Percentiles rank a stretch among this genome's conserved stretches.
Evolutionary conservation across 2,113 vertebrate species (phyloP).

Genomic region (Eurypyga helias): DNA sequence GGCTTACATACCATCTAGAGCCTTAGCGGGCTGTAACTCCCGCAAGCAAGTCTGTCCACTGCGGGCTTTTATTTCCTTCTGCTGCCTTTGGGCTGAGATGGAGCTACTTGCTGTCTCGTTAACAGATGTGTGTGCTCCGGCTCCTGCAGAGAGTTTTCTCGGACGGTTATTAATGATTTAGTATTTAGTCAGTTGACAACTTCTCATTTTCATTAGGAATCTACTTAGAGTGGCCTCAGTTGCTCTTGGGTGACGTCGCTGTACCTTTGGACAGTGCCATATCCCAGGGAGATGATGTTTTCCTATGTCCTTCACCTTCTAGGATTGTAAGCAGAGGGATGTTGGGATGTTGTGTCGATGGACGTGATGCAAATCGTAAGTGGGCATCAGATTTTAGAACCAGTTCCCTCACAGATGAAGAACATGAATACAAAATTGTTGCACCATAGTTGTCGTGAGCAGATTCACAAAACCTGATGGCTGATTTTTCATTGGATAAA

Average conservation of each 20-base stretch:
- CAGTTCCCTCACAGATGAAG: not conserved
- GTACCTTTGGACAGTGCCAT: not conserved
- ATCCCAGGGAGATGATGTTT: not conserved
- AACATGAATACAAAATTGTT: not conserved
- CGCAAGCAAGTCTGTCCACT: not conserved
- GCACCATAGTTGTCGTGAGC: not conserved
- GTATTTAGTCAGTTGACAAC: not conserved
- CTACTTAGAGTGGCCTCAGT: not conserved
- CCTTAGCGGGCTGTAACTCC: not conserved
- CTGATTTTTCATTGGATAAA: not conserved
- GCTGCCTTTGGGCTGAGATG: not conserved
- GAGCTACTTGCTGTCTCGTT: not conserved
- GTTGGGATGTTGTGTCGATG: not conserved
- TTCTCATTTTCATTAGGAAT: not conserved
- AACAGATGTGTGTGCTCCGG: not conserved
- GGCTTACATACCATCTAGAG: not conserved
- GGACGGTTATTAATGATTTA: not conserved
- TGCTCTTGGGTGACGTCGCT: fast-evolving
- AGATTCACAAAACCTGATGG: not conserved
- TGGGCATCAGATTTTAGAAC: not conserved
- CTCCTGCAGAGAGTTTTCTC: not conserved
- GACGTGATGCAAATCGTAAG: not conserved
- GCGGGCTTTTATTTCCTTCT: not conserved
- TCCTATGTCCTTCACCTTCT: not conserved
- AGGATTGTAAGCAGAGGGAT: not conserved